Base-by-base conservation (phyloP, 2,797 vertebrate species). In the Petrocephalus sullivani region DNA sequence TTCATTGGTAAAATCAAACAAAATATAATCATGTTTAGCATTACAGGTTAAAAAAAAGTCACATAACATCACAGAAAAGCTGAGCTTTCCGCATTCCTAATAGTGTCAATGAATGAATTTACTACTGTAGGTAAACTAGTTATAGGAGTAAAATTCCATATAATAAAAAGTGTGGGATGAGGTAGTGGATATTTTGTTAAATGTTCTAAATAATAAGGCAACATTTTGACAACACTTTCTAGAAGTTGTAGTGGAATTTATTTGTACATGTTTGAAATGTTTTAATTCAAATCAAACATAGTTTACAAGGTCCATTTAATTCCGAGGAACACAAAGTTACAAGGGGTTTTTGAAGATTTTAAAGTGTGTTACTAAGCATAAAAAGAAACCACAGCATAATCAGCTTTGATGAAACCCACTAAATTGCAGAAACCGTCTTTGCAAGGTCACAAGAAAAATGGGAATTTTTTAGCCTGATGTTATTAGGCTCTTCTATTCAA, bases 1-100 rank as follows among this genome's bases (percentile, higher is more conserved):
- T 33, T 56, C 37, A 85, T 33, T 7, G 16, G 28, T 57, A 9
- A 58, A 37, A 64, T 19, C 4, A 51, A 23, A 87, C 86, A 94
- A 93, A 95, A 93, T 93, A 90, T 89, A 95, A 91, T 90, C 90
- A 90, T 90, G 71, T 61, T 56, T 91, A 90, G 67, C 90, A 81
- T 91, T 93, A 93, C 28, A 28, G 28, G 28, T 28, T 28, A 28
- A 28, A 28, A 28, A 28, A 28, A 28, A 28, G 28, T 28, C 28
- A 28, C 28, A 28, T 28, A 28, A 28, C 28, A 57, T 64, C 19
- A 46, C 71, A 37, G 71, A 23, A 51, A 51, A 16, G 19, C 51
- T 46, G 9, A 41, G 23, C 51, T 61, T 75, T 49, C 61, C 86
- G 51, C 67, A 53, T 71, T 86, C 64, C 5, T 64, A 85, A 16